A percentile compares a stretch with the other conserved stretches of the same genome.
These are phyloP conservation scores for Apamea monoglypha DNA, from an alignment of 2,888 invertebrate genomes.

Conservation along the genomic window DNA sequence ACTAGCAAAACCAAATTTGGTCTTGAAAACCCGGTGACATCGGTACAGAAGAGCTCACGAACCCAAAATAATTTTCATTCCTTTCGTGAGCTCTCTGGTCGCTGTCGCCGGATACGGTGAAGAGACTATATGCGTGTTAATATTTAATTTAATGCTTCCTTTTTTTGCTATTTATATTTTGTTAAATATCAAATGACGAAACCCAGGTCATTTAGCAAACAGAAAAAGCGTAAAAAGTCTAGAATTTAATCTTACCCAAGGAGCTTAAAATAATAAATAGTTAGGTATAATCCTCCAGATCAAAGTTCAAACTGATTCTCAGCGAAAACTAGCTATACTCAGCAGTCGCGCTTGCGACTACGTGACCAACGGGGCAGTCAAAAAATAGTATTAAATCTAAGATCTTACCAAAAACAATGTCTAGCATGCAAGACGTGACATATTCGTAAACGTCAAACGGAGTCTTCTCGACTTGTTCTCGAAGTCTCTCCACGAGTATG, in stretches of 20 bases:
- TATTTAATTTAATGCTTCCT: not conserved
- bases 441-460: constrained; percentile 89
- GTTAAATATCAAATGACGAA: not conserved
- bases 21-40: not conserved
- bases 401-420: constrained; percentile 91
- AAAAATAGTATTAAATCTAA: not conserved
- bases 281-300: not conserved
- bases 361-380: not conserved
- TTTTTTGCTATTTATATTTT: not conserved
- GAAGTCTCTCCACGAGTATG: constrained; percentile 86
- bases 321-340: not conserved
- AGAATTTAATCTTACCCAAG: not conserved
- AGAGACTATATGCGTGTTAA: not conserved
- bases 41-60: not conserved
- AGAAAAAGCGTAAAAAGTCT: not conserved
- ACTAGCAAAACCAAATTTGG: not conserved
- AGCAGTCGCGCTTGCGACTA: not conserved
- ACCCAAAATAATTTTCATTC: not conserved
- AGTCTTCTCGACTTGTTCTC: constrained; percentile 75
- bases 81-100: not conserved
- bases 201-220: not conserved
- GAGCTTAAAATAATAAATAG: not conserved
- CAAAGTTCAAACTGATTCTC: no score
- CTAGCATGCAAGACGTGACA: constrained; percentile 90
- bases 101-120: not conserved